Evolutionary conservation across 2,113 vertebrate genomes (phyloP).

Genomic region (Peucedramus taeniatus): DNA sequence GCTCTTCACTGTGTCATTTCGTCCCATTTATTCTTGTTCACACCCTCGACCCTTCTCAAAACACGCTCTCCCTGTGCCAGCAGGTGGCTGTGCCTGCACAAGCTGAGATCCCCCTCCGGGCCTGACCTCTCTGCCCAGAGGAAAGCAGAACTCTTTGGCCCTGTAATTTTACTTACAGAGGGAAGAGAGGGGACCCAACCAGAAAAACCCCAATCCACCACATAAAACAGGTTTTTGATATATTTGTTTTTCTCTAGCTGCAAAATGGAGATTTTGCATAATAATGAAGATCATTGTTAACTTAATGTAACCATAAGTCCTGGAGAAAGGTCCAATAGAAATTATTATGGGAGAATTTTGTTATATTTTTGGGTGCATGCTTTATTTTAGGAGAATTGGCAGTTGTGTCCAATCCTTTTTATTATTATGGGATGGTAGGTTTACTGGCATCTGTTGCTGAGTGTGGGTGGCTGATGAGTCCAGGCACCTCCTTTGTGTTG

Average conservation of each 20-base stretch:
- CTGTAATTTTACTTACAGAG: not conserved
- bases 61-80: not conserved
- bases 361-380: not conserved
- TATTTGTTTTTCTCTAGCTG: not conserved
- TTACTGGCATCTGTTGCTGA: not conserved
- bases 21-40: not conserved
- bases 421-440: not conserved
- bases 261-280: not conserved
- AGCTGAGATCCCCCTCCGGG: accelerated
- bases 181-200: accelerated
- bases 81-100: not conserved
- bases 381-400: not conserved
- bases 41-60: not conserved
- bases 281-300: not conserved
- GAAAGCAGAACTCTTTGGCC: not conserved
- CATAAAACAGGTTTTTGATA: not conserved
- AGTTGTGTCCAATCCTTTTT: not conserved
- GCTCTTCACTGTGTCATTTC: accelerated
- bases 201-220: accelerated
- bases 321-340: not conserved
- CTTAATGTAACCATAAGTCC: not conserved
- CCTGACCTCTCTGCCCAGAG: not conserved
- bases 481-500: not conserved
- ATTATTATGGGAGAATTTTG: not conserved
- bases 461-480: not conserved